Percentiles rank a stretch among this genome's conserved stretches.
phyloP scores from a whole-genome alignment of 1,140 invertebrate species.

The Drosophila erecta region DNA sequence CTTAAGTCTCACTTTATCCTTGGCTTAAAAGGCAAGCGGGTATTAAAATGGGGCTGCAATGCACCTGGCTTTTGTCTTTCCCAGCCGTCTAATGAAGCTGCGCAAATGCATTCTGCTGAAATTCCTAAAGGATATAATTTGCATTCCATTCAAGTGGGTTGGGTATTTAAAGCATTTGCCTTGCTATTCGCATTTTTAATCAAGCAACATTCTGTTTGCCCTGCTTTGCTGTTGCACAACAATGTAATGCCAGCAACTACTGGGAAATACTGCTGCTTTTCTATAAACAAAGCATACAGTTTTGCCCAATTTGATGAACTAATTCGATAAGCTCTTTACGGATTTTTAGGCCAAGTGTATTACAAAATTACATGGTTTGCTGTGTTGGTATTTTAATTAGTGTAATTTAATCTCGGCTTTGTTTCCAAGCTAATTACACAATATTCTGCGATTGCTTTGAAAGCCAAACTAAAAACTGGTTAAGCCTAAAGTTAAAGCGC shows the following conservation, averaged over 20 bases:
- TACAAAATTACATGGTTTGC: not conserved
- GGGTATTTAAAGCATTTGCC: slow-evolving; percentile 34
- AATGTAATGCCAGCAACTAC: too few species aligned
- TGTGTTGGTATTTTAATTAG: not conserved
- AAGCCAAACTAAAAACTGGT: not conserved
- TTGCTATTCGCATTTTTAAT: slow-evolving; percentile 29
- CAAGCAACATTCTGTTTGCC: slow-evolving; percentile 1
- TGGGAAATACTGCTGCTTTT: too few species aligned
- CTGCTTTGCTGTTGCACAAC: not conserved
- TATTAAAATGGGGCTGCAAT: slow-evolving; percentile 1
- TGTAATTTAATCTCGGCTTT: not conserved
- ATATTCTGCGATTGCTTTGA: not conserved
- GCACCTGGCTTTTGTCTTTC: slow-evolving; percentile 33
- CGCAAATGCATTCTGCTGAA: slow-evolving; percentile 42
- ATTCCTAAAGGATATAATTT: slow-evolving; percentile 22
- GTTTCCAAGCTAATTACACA: not conserved
- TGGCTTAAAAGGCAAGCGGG: slow-evolving; percentile 31
- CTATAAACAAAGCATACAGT: not conserved
- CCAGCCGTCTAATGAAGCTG: slow-evolving; percentile 47
- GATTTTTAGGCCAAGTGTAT: too few species aligned
- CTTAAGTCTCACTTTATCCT: slow-evolving; percentile 37
- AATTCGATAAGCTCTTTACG: too few species aligned
- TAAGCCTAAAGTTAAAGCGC: slow-evolving; percentile 18
- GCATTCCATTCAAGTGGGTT: slow-evolving; percentile 24
- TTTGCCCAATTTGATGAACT: too few species aligned